Evolutionary conservation across 92 coral and sea anemone genomes (phyloP).

Genomic region (Zoanthus sociatus): DNA sequence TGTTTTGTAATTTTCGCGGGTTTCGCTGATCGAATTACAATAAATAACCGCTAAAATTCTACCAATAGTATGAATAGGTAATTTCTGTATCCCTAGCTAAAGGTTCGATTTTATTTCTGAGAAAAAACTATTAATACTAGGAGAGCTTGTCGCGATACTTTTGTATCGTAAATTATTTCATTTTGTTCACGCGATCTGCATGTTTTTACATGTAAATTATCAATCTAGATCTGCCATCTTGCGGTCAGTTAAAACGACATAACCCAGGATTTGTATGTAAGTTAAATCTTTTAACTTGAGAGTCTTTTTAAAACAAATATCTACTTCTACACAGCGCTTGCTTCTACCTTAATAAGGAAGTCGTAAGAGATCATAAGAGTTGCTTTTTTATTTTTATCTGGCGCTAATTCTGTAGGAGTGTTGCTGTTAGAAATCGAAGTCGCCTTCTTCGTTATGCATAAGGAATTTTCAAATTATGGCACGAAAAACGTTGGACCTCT

Average conservation of each 20-base stretch:
- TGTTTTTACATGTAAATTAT: no score
- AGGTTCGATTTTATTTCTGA: not conserved
- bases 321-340: not conserved
- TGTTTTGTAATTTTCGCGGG: not conserved
- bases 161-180: no score
- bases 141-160: no score
- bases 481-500: not conserved
- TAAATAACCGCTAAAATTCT: not conserved
- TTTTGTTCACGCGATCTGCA: no score
- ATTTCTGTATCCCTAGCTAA: not conserved
- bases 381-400: not conserved
- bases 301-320: not conserved
- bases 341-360: conserved; percentile 6
- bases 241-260: no score
- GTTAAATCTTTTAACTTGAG: not conserved
- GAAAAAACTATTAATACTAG: not conserved
- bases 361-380: not conserved
- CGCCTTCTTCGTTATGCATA: not conserved
- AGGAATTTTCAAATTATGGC: conserved; percentile 4
- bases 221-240: no score
- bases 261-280: no score
- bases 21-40: not conserved
- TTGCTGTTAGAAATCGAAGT: not conserved
- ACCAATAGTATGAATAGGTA: not conserved
- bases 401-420: not conserved